phyloP scores from a whole-genome alignment of 1,140 invertebrate genomes.

The Lycorma delicatula region DNA sequence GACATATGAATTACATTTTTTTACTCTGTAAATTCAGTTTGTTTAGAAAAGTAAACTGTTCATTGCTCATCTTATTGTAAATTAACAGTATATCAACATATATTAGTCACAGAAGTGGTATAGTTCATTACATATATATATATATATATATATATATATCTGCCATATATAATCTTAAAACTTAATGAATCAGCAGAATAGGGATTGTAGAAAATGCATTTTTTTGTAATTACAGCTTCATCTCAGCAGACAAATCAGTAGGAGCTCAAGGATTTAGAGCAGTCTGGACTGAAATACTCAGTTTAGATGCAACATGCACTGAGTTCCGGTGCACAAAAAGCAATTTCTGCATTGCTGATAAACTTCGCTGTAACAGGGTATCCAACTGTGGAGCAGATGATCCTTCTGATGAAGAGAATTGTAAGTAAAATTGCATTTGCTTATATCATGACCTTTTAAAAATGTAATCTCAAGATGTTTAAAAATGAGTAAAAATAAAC shows the following conservation, averaged over 20 bases:
- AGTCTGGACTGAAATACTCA: slow-evolving; percentile 78
- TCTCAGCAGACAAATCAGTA: slow-evolving; percentile 73
- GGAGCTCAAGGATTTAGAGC: slow-evolving; percentile 75
- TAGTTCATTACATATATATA: too few relatives aligned
- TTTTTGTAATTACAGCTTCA: slow-evolving; percentile 51
- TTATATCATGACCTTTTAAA: too few relatives aligned
- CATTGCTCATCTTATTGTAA: too few relatives aligned
- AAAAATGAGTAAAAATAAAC: too few relatives aligned
- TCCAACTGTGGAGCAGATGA: slow-evolving; percentile 74
- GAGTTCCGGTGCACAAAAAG: slow-evolving; percentile 56
- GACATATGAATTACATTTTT: too few relatives aligned
- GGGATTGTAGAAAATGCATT: not conserved
- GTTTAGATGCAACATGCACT: slow-evolving; percentile 42
- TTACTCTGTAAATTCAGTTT: too few relatives aligned
- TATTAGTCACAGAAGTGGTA: too few relatives aligned
- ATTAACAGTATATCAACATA: too few relatives aligned
- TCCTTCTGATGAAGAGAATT: slow-evolving; percentile 69
- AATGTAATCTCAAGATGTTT: too few relatives aligned
- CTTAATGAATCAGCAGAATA: too few relatives aligned
- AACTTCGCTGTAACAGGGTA: slow-evolving; percentile 65
- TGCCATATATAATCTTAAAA: not conserved
- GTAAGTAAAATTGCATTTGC: slow-evolving; percentile 42
- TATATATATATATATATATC: too few relatives aligned
- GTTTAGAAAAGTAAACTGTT: too few relatives aligned
- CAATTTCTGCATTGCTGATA: slow-evolving; percentile 70